Evolutionary conservation across 2,797 vertebrate genomes (phyloP), one percentile per base, ranked within the genome.

Genomic region (Gastrophryne carolinensis): DNA sequence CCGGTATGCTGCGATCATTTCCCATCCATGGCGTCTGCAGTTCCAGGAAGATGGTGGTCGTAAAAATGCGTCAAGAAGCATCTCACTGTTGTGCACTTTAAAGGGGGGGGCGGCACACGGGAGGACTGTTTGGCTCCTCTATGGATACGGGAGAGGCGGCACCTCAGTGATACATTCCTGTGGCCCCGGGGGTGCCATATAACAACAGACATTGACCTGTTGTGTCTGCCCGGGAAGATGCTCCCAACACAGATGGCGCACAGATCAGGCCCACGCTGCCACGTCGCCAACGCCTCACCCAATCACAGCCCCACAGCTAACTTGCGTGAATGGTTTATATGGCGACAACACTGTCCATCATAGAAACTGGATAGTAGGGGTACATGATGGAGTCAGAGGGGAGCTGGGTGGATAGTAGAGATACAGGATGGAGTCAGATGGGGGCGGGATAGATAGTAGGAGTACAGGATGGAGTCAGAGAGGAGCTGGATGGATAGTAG

Each of bases 91-190:
- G 26, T 26, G 24, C 1, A 26, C n/a, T n/a, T n/a, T n/a, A 15
- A 26, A 5, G 15, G 11, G 12, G 24, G 52, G 24, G 24, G 52
- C 50, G 23, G 50, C 39, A 10, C 29, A 54, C 29, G 24, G n/a
- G 52, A 54, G 8, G 29, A 29, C 24, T 52, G 26, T 66, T 66
- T 66, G 63, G 12, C 41, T 34, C 24, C 21, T 21, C 54, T 58
- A 41, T 60, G 5, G 34, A 26, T 29, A 15, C 9, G 17, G 68
- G 39, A 26, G 29, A 29, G 56, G 68, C 68, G 24, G 53, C 66
- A 69, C 50, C 66, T 37, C 34, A n/a, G 47, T 54, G 30, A 32
- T 39, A 41, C 73, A 68, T 75, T 75, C 73, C 62, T 68, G n/a
- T 50, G 37, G 52, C 35, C 73, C 73, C 63, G 12, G 6, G 63